phyloP scores from a whole-genome alignment of 1,140 invertebrate genomes.

The Neodiprion lecontei region DNA sequence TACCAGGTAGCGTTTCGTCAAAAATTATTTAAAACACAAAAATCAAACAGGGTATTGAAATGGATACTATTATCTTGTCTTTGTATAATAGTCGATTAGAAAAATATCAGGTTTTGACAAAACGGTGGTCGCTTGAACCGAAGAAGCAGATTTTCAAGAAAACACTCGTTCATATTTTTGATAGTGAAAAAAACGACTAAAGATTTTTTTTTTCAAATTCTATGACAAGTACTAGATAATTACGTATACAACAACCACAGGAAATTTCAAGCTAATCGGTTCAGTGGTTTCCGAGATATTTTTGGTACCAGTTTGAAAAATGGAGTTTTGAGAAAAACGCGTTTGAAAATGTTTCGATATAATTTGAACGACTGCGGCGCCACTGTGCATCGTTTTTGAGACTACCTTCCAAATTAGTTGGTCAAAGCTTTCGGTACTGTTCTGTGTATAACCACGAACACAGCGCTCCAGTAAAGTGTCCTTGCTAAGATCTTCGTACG shows the following conservation, averaged over 20 bases:
- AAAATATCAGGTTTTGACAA: not conserved
- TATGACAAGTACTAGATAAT: too few relatives aligned
- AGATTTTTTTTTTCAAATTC: too few relatives aligned
- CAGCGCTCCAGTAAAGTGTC: conserved; percentile 36
- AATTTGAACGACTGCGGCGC: conserved; percentile 7
- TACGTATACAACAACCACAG: too few relatives aligned
- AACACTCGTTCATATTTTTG: too few relatives aligned
- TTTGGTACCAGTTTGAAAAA: too few relatives aligned
- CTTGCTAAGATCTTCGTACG: conserved; percentile 34
- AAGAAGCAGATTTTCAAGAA: not conserved
- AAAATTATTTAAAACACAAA: not conserved
- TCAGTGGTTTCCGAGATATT: too few relatives aligned
- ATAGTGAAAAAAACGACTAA: too few relatives aligned
- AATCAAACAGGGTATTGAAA: not conserved
- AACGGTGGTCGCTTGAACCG: not conserved
- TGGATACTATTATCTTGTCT: not conserved
- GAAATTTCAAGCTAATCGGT: too few relatives aligned
- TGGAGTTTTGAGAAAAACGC: too few relatives aligned
- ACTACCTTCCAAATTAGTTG: conserved; percentile 25
- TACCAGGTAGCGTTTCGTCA: not conserved
- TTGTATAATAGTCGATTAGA: conserved; percentile 1
- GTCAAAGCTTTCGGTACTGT: conserved; percentile 38
- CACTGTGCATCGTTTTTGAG: conserved; percentile 9
- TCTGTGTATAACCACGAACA: conserved; percentile 35
- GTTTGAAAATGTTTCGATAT: not conserved